A percentile compares a stretch with the other conserved stretches of the same genome.
Conservation (phyloP, 1,140 invertebrate species). For the Drosophila varians region DNA sequence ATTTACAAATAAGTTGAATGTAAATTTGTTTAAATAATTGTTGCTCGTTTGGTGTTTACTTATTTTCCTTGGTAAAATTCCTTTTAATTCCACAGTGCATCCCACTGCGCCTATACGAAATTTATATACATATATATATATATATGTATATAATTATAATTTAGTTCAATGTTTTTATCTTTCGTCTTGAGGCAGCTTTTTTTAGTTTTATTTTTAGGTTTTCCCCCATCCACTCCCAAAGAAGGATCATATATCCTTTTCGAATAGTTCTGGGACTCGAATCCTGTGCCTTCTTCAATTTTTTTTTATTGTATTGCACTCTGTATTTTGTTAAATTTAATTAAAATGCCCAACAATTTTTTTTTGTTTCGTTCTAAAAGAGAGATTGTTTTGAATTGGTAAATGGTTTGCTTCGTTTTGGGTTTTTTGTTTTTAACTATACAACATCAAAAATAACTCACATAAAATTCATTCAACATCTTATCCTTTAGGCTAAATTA, state of each 20-base stretch:
- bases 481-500: constrained; percentile 48
- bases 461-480: constrained; percentile 77
- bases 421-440: constrained; percentile 54
- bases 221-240: constrained; percentile 30
- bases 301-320: constrained; percentile 67
- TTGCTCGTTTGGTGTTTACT: constrained; percentile 26
- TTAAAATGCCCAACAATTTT: constrained; percentile 61
- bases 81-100: constrained; percentile 26
- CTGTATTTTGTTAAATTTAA: constrained; percentile 25
- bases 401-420: constrained; percentile 22
- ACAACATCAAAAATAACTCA: constrained; percentile 78
- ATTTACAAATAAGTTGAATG: constrained; percentile 23
- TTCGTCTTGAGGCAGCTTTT: constrained; percentile 36
- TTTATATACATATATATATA: constrained; percentile 32
- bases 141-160: constrained; percentile 35
- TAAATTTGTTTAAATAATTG: constrained; percentile 47
- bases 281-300: constrained; percentile 37
- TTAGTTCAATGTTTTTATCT: constrained; percentile 32
- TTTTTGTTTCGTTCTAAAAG: constrained; percentile 33
- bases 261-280: constrained; percentile 24
- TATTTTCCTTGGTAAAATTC: constrained; percentile 52
- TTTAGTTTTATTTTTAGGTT: constrained; percentile 25
- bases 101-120: constrained; percentile 30
- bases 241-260: constrained; percentile 31
- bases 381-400: constrained; percentile 43